Base-by-base conservation (phyloP, 2,797 vertebrate genomes). In the Manis crassicaudata region DNA sequence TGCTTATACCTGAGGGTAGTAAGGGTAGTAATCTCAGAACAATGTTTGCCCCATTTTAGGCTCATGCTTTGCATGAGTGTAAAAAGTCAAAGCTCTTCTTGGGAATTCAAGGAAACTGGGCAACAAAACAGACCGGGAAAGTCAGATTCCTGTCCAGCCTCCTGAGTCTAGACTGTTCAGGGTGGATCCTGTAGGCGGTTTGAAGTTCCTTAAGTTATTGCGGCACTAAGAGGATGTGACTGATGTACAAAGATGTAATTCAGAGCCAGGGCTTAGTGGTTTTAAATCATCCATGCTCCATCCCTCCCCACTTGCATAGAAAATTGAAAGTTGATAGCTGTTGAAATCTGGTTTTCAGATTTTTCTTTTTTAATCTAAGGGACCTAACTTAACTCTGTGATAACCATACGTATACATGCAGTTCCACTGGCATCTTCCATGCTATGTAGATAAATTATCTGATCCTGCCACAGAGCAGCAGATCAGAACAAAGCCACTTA, bases 251-350 rank as follows among this genome's bases (percentile, higher is more conserved):
- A 96, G 89, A 79, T 2, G 2, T 37, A 14, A 16, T 32, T 25
- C 80, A 81, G 83, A 92, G 93, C 96, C 97, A 86, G 13, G 93
- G 73, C 75, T 93, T 72, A 29, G 54, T 46, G 80, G 86, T 85
- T 96, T 85, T 84, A 79, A 80, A 79, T 96, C 40, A 73, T 40
- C 87, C 52, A 7, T n/a, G 76, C 73, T 85, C 77, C 68, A 56
- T 90, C 92, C 82, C 86, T 95, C 68, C 88, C 72, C 65, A 82
- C 90, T 79, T 90, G 80, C 75, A 89, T 87, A 96, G 92, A 94
- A 93, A 84, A 93, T 82, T 67, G 76, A 80, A 96, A 97, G 92
- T 65, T n/a, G 43, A 82, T 87, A 92, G 87, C 88, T 92, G 72
- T 73, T 84, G 63, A 93, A 94, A 87, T 94, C 91, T 79, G 35